Conservation (phyloP, 2,113 vertebrate species). For the Melanotaenia duboulayi region DNA sequence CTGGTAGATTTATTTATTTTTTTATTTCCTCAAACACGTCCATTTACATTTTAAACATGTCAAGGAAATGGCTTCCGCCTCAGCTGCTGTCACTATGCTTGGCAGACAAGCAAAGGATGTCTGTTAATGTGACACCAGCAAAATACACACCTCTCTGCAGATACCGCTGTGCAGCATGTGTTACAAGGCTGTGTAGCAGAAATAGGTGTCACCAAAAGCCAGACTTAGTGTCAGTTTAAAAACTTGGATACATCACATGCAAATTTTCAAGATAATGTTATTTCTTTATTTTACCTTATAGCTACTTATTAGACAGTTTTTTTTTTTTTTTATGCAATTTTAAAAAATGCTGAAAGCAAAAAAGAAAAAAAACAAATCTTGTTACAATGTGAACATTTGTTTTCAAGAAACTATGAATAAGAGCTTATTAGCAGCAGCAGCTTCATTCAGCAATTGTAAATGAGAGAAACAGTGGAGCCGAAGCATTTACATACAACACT, state of each 20-base stretch:
- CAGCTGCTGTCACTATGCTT: slow-evolving; percentile 71
- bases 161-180: slow-evolving; percentile 51
- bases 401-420: slow-evolving; percentile 29
- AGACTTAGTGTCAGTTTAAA: slow-evolving; percentile 15
- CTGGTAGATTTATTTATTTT: slow-evolving; percentile 54
- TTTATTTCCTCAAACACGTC: slow-evolving; percentile 66
- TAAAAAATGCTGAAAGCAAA: background rate
- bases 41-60: slow-evolving; percentile 81
- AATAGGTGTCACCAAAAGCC: slow-evolving; percentile 38
- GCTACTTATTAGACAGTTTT: background rate
- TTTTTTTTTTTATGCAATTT: background rate
- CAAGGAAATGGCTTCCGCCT: slow-evolving; percentile 72
- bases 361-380: background rate
- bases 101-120: slow-evolving; percentile 61
- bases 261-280: background rate
- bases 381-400: background rate
- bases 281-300: too few relatives aligned
- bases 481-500: slow-evolving; percentile 45
- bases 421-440: slow-evolving; percentile 52
- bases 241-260: slow-evolving; percentile 5
- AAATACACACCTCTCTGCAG: slow-evolving; percentile 50
- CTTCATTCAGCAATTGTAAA: slow-evolving; percentile 27
- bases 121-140: slow-evolving; percentile 69
- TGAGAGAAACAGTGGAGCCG: slow-evolving; percentile 37
- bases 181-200: slow-evolving; percentile 45